These are phyloP conservation scores for Chaetorhynchus papuensis DNA, from an alignment of 2,113 vertebrate species.

Conservation along the genomic window DNA sequence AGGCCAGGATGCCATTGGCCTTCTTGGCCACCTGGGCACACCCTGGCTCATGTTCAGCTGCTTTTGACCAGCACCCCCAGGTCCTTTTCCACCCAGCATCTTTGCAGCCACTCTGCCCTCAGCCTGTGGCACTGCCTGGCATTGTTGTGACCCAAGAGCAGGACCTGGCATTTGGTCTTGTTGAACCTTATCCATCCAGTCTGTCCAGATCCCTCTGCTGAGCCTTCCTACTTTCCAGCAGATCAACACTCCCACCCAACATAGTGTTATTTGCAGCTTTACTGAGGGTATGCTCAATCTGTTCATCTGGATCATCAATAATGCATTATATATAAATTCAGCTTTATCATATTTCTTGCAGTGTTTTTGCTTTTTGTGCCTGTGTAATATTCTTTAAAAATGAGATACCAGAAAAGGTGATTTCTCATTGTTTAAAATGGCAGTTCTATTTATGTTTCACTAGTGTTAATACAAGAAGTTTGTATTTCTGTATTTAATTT, in stretches of 20 bases:
- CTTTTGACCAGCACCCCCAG: background rate
- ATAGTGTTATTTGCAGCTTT: background rate
- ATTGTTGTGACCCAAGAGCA: background rate
- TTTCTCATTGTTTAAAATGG: background rate
- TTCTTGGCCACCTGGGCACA: background rate
- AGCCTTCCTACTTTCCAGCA: background rate
- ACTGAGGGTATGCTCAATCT: accelerated
- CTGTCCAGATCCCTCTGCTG: background rate
- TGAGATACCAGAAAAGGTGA: background rate
- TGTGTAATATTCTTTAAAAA: background rate
- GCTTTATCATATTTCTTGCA: background rate
- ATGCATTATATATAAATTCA: background rate
- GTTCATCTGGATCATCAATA: background rate
- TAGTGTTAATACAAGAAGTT: background rate
- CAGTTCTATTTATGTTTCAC: background rate
- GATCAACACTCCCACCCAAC: background rate
- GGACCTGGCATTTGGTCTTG: background rate
- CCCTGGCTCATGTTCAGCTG: accelerated
- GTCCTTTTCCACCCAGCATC: background rate
- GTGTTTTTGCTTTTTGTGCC: background rate
- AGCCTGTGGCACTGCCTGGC: accelerated
- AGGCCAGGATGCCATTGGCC: background rate
- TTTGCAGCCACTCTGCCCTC: background rate
- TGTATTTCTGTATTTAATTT: background rate
- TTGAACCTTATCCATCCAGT: background rate